phyloP scores from a whole-genome alignment of 2,888 invertebrate genomes.

The Pyralis farinalis region DNA sequence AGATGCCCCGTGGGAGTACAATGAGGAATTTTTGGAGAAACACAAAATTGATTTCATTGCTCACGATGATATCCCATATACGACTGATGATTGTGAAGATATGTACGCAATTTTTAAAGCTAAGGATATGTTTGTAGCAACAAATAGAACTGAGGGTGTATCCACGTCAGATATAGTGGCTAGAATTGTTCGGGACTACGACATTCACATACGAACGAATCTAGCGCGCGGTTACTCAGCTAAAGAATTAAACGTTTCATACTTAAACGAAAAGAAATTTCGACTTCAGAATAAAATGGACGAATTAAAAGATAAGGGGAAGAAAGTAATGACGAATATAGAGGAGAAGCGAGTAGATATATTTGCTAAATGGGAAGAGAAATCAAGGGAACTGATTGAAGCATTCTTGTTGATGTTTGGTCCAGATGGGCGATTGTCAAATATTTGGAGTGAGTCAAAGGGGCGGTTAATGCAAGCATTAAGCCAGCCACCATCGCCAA shows the following conservation, averaged over 20 bases:
- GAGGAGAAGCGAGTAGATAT: constrained; percentile 89
- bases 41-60: constrained; percentile 98
- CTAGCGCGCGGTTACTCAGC: constrained; percentile 94
- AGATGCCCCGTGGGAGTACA: constrained; percentile 92
- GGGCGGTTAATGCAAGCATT: background rate
- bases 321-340: constrained; percentile 84
- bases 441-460: constrained; percentile 5
- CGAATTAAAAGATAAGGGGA: constrained; percentile 89
- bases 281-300: constrained; percentile 93
- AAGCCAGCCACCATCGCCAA: constrained; percentile 1
- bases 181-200: constrained; percentile 94
- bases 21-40: constrained; percentile 88
- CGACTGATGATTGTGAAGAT: constrained; percentile 85
- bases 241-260: constrained; percentile 95
- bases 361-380: constrained; percentile 95
- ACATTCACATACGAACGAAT: constrained; percentile 94
- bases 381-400: constrained; percentile 92
- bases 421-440: constrained; percentile 80
- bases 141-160: constrained; percentile 92
- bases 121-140: constrained; percentile 93
- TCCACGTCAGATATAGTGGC: constrained; percentile 96
- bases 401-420: constrained; percentile 92
- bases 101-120: constrained; percentile 92
- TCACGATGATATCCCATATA: constrained; percentile 96
- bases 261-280: constrained; percentile 93